Base-by-base conservation (phyloP, 92 coral and sea anemone genomes). In the Epizoanthus scotinus region DNA sequence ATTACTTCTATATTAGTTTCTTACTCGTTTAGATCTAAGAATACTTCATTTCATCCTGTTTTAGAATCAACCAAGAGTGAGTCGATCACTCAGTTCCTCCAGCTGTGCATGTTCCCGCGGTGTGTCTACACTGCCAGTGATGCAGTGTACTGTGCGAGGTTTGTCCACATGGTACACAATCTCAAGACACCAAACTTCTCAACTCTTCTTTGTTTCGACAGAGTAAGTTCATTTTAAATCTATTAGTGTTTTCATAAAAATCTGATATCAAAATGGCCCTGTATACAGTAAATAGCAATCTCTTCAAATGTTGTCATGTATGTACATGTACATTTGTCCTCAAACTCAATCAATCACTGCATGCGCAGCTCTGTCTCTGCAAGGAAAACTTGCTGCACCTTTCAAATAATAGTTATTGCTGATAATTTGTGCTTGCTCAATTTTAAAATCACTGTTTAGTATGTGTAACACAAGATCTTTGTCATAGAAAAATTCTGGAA, bases 111-210 rank as follows among this genome's bases (percentile, higher is more conserved):
- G 93, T 96, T 96, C 49, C 99, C 99, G 52, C 90, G 99, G 71
- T 96, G 99, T 72, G 99, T 96, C 18, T 96, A 82, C 71, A 96
- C 99, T 0, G 98, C 99, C 40, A 96, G 99, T 40, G 99, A 96
- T 66, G 99, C 99, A 47, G 89, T 96, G 66, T 95, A 93, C 84
- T 93, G 98, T 70, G 99, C 99, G 10, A 96, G 92, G 88, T 96
- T 96, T 81, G 99, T 96, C 27, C 99, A 96, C 86, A 96, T 92
- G 90, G 88, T 96, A 36, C 99, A 96, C 87, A 96, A 96, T 79
- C 91, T 96, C 62, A 96, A 96, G 90, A 96, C 99, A 0, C 98
- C 98, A 25, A 96, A 96, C 88, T 96, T 96, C 75, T 96, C 99
- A 55, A 96, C 99, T 13, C 89, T 96, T 3, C 91, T 96, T 5